Conservation (phyloP, 2,797 vertebrate genomes). For the Rhinophrynus dorsalis region DNA sequence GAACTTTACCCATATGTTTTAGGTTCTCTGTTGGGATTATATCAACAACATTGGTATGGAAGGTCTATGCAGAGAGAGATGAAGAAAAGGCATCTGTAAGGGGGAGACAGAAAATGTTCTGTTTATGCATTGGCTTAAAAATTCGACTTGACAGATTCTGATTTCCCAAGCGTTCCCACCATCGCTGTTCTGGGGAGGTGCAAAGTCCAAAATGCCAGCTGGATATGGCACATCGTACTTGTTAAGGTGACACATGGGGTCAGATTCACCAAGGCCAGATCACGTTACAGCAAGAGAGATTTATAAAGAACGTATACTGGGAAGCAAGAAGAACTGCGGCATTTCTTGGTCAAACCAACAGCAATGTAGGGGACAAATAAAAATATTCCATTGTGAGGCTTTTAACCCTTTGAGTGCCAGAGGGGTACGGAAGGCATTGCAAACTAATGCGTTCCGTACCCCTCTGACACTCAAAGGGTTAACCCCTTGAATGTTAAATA, state of each 20-base stretch:
- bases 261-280: background rate
- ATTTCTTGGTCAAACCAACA: no score
- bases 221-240: slow-evolving; percentile 8
- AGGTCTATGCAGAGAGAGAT: slow-evolving; percentile 11
- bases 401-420: no score
- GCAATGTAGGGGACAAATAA: no score
- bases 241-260: slow-evolving; percentile 22
- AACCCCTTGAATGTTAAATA: no score
- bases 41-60: slow-evolving; percentile 68
- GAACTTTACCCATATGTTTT: slow-evolving; percentile 73
- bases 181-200: slow-evolving; percentile 17
- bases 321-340: no score
- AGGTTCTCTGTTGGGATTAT: slow-evolving; percentile 72
- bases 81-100: slow-evolving; percentile 37
- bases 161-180: slow-evolving; percentile 31
- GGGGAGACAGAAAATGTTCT: slow-evolving; percentile 29
- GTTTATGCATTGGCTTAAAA: slow-evolving; percentile 29
- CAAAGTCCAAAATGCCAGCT: slow-evolving; percentile 36
- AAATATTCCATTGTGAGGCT: no score
- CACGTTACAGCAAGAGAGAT: background rate
- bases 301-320: background rate
- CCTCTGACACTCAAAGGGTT: no score
- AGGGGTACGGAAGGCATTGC: no score
- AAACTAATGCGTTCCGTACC: no score
- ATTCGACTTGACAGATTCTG: slow-evolving; percentile 25